A percentile compares a stretch with the other conserved stretches of the same genome.
phyloP scores from a whole-genome alignment of 2,113 vertebrate species.

The Pardalotus punctatus region DNA sequence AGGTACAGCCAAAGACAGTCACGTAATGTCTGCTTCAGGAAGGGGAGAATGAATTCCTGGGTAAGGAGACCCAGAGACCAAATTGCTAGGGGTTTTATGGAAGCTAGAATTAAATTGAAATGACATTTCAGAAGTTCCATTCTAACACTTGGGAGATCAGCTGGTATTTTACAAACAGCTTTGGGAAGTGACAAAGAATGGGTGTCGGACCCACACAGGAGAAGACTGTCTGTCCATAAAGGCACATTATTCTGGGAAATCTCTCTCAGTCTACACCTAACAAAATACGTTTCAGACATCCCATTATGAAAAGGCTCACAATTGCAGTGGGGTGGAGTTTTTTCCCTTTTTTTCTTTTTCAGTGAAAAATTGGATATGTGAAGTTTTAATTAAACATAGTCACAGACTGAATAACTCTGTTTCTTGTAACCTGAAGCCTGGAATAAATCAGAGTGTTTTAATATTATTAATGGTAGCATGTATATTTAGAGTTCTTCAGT shows the following conservation, averaged over 20 bases:
- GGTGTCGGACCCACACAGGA: not conserved
- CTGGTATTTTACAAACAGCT: not conserved
- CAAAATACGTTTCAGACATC: not conserved
- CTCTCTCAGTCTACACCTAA: not conserved
- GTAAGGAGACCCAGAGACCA: not conserved
- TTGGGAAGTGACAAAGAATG: not conserved
- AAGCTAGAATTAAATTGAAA: not conserved
- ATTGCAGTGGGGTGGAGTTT: rapidly evolving
- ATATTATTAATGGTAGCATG: rapidly evolving
- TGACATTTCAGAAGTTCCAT: not conserved
- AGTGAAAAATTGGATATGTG: not conserved
- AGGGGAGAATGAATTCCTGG: not conserved
- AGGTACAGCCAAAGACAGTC: not conserved
- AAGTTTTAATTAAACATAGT: not conserved
- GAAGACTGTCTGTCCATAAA: not conserved
- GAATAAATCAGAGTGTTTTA: not conserved
- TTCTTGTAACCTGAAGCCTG: not conserved
- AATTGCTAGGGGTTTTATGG: not conserved
- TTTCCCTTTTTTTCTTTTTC: not conserved
- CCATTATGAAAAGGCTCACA: not conserved
- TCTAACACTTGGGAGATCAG: not conserved
- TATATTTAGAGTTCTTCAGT: not conserved
- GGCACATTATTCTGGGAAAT: not conserved
- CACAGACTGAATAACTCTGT: not conserved
- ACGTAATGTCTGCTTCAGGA: not conserved